Percentiles rank a stretch among this genome's conserved stretches.
phyloP scores from a whole-genome alignment of 2,113 vertebrate species.

The Macaca fascicularis region T2T-MFA8v1.1 NC_088379.1:101868001-101868500 shows the following conservation, averaged over 20 bases:
- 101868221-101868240: slow-evolving; percentile 19
- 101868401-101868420: neutral
- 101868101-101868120: neutral
- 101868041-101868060: neutral
- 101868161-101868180: slow-evolving; percentile 19
- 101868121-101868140: slow-evolving; percentile 27
- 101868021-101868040: neutral
- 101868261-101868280: slow-evolving; percentile 7
- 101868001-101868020: slow-evolving; percentile 19
- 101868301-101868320: neutral
- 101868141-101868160: slow-evolving; percentile 1
- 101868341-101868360: neutral
- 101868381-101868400: neutral
- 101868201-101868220: neutral
- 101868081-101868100: neutral
- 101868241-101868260: neutral
- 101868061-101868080: neutral
- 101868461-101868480: neutral
- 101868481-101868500: neutral
- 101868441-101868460: neutral
- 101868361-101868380: neutral
- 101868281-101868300: neutral
- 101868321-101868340: neutral
- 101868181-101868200: slow-evolving; percentile 20
- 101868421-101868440: slow-evolving; percentile 5